Conservation (phyloP, 2,888 invertebrate species). For the Lysandra bellargus region DNA sequence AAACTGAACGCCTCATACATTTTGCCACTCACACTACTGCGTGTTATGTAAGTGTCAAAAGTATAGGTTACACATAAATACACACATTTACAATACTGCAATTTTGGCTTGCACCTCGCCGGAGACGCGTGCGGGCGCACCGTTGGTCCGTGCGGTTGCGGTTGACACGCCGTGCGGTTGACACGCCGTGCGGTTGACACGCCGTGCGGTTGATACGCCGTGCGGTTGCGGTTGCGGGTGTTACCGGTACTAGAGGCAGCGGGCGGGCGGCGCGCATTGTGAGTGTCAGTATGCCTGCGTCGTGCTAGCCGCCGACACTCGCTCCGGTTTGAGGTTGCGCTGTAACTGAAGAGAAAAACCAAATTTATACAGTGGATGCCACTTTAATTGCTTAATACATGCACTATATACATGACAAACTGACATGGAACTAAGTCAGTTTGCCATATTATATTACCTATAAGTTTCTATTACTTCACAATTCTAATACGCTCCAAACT, state of each 20-base stretch:
- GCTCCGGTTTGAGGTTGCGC: slow-evolving; percentile 71
- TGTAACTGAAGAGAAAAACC: slow-evolving; percentile 44
- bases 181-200: slow-evolving; percentile 42
- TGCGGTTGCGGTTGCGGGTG: slow-evolving; percentile 34
- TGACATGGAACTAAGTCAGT: too few relatives aligned
- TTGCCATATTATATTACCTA: too few relatives aligned
- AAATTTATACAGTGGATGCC: neutral
- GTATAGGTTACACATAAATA: slow-evolving; percentile 36
- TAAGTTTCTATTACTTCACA: too few relatives aligned
- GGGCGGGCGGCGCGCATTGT: slow-evolving; percentile 59
- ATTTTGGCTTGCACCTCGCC: slow-evolving; percentile 47
- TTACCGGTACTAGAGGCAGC: slow-evolving; percentile 60
- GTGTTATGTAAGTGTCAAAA: neutral
- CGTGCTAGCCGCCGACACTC: slow-evolving; percentile 69
- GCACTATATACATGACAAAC: too few relatives aligned
- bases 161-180: neutral
- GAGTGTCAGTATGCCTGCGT: slow-evolving; percentile 78
- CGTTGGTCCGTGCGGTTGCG: slow-evolving; percentile 28
- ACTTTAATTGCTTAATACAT: neutral
- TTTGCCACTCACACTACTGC: neutral
- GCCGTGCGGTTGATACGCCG: slow-evolving; percentile 35
- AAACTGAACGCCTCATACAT: neutral
- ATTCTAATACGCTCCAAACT: too few relatives aligned
- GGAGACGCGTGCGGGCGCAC: slow-evolving; percentile 39
- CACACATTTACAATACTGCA: slow-evolving; percentile 49